These are phyloP conservation scores for Himalopsyche phryganea DNA, from an alignment of 1,140 invertebrate genomes.

Conservation along the genomic window DNA sequence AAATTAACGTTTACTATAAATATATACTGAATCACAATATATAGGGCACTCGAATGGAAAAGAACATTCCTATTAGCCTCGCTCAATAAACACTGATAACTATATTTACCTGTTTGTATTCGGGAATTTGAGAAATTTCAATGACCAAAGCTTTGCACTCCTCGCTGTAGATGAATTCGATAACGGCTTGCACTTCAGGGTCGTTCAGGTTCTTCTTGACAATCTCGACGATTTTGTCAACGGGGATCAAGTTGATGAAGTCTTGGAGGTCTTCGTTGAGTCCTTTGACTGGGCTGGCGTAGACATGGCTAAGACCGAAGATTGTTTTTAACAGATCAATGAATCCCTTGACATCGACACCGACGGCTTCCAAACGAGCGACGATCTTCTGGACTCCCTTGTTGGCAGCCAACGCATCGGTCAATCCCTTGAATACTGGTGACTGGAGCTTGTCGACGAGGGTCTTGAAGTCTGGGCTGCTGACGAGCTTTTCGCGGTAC, in stretches of 20 bases:
- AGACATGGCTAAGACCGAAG: not conserved
- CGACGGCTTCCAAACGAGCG: not conserved
- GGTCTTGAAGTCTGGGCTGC: constrained; percentile 11
- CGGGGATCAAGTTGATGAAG: constrained; percentile 5
- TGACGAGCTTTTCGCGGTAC: not conserved
- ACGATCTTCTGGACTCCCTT: not conserved
- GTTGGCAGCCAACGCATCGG: not conserved
- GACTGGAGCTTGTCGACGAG: constrained; percentile 5
- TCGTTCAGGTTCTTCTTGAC: not conserved
- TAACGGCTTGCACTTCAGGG: constrained; percentile 8
- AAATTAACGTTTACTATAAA: too few species aligned
- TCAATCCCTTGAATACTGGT: constrained; percentile 5
- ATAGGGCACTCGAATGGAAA: too few species aligned
- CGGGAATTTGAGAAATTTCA: constrained; percentile 6
- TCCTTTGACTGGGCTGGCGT: not conserved
- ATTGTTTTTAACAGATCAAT: not conserved
- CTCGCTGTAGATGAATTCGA: constrained; percentile 8
- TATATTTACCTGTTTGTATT: constrained; percentile 7
- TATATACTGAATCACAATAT: too few species aligned
- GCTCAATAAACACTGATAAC: too few species aligned
- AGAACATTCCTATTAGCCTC: too few species aligned
- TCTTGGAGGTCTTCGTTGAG: constrained; percentile 4
- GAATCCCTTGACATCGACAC: constrained; percentile 6
- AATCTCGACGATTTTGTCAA: not conserved
- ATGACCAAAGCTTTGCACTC: not conserved